These are phyloP conservation scores for Leguminivora glycinivorella DNA, from an alignment of 1,140 invertebrate genomes.

Conservation along the genomic window DNA sequence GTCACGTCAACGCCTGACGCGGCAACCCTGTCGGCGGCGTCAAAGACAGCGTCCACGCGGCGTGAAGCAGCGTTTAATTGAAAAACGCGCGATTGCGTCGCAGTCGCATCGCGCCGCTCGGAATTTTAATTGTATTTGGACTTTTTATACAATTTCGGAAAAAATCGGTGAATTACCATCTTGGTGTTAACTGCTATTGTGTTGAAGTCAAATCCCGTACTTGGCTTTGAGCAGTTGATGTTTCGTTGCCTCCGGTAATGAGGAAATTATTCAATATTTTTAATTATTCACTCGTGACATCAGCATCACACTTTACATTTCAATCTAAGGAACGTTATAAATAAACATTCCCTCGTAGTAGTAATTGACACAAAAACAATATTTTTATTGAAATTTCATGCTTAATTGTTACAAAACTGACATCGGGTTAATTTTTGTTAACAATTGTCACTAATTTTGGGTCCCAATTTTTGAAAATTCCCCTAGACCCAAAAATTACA, in stretches of 20 bases:
- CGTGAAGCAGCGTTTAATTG: conserved; percentile 35
- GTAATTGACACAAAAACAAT: too few species aligned
- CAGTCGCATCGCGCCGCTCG: conserved; percentile 14
- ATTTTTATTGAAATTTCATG: too few species aligned
- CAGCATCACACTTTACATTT: not conserved
- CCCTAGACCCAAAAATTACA: too few species aligned
- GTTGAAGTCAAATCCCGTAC: not conserved
- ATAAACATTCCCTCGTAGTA: too few species aligned
- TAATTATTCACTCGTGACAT: too few species aligned
- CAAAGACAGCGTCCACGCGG: not conserved
- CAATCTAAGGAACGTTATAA: too few species aligned
- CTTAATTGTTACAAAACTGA: too few species aligned
- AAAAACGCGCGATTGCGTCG: conserved; percentile 32
- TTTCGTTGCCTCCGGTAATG: too few species aligned
- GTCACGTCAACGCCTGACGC: not conserved
- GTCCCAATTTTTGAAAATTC: too few species aligned
- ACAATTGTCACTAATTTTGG: too few species aligned
- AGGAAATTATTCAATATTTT: too few species aligned
- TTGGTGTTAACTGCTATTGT: not conserved
- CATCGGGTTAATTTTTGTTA: too few species aligned
- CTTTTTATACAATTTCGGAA: not conserved
- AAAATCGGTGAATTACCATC: not conserved
- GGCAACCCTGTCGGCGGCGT: conserved; percentile 23
- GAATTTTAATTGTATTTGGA: conserved; percentile 37
- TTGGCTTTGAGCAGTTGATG: not conserved